These are phyloP conservation scores for Bovichtus variegatus DNA, from an alignment of 2,797 vertebrate species.

Conservation along the genomic window DNA sequence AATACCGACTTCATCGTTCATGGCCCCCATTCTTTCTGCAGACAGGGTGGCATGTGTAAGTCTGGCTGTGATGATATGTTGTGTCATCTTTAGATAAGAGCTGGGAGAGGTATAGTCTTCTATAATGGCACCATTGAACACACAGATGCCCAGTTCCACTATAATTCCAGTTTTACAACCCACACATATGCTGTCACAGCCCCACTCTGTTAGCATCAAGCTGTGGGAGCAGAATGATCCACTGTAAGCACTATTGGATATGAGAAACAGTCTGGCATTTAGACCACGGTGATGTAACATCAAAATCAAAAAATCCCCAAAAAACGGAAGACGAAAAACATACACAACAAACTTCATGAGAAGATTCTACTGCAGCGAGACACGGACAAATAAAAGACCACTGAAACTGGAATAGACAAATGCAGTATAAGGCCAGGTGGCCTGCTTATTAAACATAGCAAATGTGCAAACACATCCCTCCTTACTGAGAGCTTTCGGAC, in stretches of 20 bases:
- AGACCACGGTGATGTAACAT: constrained; percentile 56
- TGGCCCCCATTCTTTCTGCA: constrained; percentile 38
- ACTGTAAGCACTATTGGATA: constrained; percentile 64
- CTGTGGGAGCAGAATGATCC: constrained; percentile 72
- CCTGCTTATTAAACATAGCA: constrained; percentile 31
- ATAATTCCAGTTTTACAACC: constrained; percentile 76
- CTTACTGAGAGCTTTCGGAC: constrained; percentile 18
- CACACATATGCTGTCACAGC: constrained; percentile 77
- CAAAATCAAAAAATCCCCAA: constrained; percentile 22
- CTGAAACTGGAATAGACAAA: neutral
- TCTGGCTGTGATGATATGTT: constrained; percentile 52
- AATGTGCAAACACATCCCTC: constrained; percentile 29
- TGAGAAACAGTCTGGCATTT: constrained; percentile 62
- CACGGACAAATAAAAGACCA: neutral
- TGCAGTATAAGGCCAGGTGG: neutral
- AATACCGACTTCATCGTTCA: constrained; percentile 47
- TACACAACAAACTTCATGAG: neutral
- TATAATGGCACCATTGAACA: constrained; percentile 65
- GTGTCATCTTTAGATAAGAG: constrained; percentile 74
- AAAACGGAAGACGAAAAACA: constrained; percentile 7
- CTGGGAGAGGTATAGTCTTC: constrained; percentile 59
- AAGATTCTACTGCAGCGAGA: neutral
- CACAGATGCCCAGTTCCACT: constrained; percentile 74
- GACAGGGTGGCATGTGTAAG: constrained; percentile 50
- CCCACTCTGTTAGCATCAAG: constrained; percentile 65